Base-by-base conservation (phyloP, 92 coral and sea anemone genomes). In the Epizoanthus rinbou region DNA sequence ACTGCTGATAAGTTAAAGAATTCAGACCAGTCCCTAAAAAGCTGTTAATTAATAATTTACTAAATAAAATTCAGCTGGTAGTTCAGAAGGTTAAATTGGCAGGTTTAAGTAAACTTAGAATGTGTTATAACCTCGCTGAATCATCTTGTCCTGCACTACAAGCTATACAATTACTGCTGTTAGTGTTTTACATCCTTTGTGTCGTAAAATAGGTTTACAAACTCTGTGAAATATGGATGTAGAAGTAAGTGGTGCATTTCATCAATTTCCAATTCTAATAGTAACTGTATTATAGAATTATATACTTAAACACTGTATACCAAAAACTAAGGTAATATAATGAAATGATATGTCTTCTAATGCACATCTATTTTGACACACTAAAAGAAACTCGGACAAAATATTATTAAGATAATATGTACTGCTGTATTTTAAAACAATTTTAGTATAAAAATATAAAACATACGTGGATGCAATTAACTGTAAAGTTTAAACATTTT, bases 51-150 rank as follows among this genome's bases (percentile, higher is more conserved):
- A 41, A 45, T 13, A 50, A 9, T n/a, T n/a, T 21, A 73, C 16
- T 3, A 53, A n/a, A n/a, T n/a, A n/a, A n/a, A n/a, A 35, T 53
- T 74, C 39, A 15, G 24, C 65, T 53, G 82, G 53, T 78, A 43
- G 82, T 22, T 35, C 69, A 43, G 82, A 11, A 78, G 72, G 82
- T 78, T 57, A 60, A 37, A 62, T 9, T 63, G 43, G 71, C 82
- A 78, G 82, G 82, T 78, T 78, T 60, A 78, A 78, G 57, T 63
- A 18, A 62, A 78, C 35, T 62, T 6, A 21, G 58, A 78, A 13
- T 43, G n/a, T 22, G 71, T 24, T 78, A 62, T 62, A n/a, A 78
- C 58, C 82, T 62, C 9, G 13, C 15, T 63, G 39, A 33, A 31
- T 66, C 72, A 31, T 5, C 0, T 67, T 33, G 6, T 13, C 39